phyloP scores from a whole-genome alignment of 1,140 invertebrate species.

The Drosophila yakuba region DNA sequence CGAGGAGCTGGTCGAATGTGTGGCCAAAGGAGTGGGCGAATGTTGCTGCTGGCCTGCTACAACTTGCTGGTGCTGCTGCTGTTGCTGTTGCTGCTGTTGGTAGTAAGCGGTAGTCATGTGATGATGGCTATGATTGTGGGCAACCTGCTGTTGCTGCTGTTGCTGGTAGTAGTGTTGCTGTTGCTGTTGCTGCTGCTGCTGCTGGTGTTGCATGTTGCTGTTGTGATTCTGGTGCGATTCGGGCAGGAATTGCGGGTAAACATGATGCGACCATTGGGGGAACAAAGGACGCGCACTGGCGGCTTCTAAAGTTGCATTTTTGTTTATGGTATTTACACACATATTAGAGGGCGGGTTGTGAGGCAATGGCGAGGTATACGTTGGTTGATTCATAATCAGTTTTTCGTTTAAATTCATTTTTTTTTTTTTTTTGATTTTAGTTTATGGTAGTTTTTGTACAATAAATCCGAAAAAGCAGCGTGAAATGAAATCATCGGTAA shows the following conservation, averaged over 20 bases:
- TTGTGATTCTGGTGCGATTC: slow-evolving; percentile 91
- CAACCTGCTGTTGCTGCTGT: slow-evolving; percentile 57
- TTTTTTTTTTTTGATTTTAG: slow-evolving; percentile 18
- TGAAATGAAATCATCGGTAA: slow-evolving; percentile 81
- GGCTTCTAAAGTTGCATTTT: slow-evolving; percentile 62
- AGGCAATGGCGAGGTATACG: slow-evolving; percentile 52
- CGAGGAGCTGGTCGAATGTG: slow-evolving; percentile 79
- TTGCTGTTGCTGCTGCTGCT: slow-evolving; percentile 58
- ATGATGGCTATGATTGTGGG: slow-evolving; percentile 69
- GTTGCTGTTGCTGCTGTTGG: slow-evolving; percentile 67
- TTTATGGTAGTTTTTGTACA: slow-evolving; percentile 58
- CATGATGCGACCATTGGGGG: slow-evolving; percentile 96
- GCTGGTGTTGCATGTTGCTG: slow-evolving; percentile 71
- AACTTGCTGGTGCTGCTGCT: slow-evolving; percentile 38
- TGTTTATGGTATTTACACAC: slow-evolving; percentile 24
- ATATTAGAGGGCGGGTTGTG: slow-evolving; percentile 14
- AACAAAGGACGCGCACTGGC: slow-evolving; percentile 90
- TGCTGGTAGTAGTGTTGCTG: slow-evolving; percentile 45
- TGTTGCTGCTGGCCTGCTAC: slow-evolving; percentile 50
- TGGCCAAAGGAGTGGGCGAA: slow-evolving; percentile 65
- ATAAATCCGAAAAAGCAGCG: slow-evolving; percentile 85
- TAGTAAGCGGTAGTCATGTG: slow-evolving; percentile 63
- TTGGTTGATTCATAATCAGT: slow-evolving; percentile 20
- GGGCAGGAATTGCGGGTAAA: slow-evolving; percentile 95
- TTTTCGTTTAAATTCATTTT: slow-evolving; percentile 29